Base-by-base conservation (phyloP, 2,113 vertebrate species). In the Anoura caudifer region DNA sequence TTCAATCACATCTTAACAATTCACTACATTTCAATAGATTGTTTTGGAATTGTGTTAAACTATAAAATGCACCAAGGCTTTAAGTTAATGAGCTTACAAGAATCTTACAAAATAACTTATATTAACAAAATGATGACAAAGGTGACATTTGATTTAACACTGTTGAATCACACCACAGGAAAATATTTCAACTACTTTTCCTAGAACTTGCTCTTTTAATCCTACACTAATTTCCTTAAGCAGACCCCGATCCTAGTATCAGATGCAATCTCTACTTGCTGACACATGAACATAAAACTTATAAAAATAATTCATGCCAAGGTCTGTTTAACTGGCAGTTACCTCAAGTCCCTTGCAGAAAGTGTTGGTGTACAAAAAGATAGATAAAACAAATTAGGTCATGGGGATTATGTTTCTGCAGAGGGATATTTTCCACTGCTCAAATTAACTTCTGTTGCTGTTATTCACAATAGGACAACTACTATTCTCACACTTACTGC, bases 361-460 rank as follows among this genome's bases (percentile, higher is more conserved):
- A 86, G 36, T 76, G n/a, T 65, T 85, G 63, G 5, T 82, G 19
- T 38, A 79, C 10, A 17, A 89, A 94, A 91, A 73, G 52, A 47
- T 33, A 93, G 50, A 94, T 87, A 79, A 87, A 95, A 84, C 28
- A 88, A 95, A 82, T 89, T 63, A 83, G 47, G 41, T 67, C 59
- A 81, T 7, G 5, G 41, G 77, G 45, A 84, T 95, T 93, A 73
- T 80, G 52, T 50, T 87, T 93, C 94, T 75, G 3, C 28, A 28
- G 26, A 59, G 89, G 22, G 17, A 91, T 1, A 1, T 50, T 80
- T 85, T 24, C 36, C 70, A 70, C 50, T 82, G 16, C 11, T 73
- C 45, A 77, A 28, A 81, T 91, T n/a, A 45, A 89, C 9, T 72
- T 73, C 16, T 24, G 1, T 20, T 73, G 12, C 90, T 88, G 11